Conservation (phyloP, 2,888 invertebrate species). For the Sisyra terminalis region DNA sequence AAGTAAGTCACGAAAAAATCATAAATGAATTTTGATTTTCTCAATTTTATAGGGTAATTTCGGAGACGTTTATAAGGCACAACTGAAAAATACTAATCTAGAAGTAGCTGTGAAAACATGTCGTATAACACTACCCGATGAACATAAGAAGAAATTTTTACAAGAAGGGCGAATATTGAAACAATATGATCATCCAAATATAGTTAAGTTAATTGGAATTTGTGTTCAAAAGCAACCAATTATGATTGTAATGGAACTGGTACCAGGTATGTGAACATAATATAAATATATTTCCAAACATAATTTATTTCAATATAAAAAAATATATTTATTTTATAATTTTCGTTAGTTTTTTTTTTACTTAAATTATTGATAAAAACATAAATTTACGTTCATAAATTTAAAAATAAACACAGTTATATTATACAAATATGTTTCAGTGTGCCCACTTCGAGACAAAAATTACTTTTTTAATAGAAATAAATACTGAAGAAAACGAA, state of each 20-base stretch:
- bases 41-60: conserved; percentile 67
- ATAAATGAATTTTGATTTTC: neutral
- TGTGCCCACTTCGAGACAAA: too few species aligned
- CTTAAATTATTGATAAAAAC: too few species aligned
- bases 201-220: conserved; percentile 90
- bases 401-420: too few species aligned
- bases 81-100: conserved; percentile 61
- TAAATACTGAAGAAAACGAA: too few species aligned
- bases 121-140: conserved; percentile 82
- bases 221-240: conserved; percentile 97
- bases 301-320: too few species aligned
- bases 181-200: conserved; percentile 93
- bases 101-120: conserved; percentile 95
- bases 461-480: too few species aligned
- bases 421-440: too few species aligned
- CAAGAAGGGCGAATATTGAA: conserved; percentile 91
- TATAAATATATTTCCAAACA: too few species aligned
- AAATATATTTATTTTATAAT: too few species aligned
- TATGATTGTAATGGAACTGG: conserved; percentile 98
- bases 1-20: conserved; percentile 22
- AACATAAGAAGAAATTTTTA: conserved; percentile 83
- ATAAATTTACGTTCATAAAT: too few species aligned
- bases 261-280: conserved; percentile 43
- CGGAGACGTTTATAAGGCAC: conserved; percentile 91
- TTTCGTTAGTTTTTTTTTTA: too few species aligned